A percentile compares a stretch with the other conserved stretches of the same genome.
Conservation (phyloP, 1,140 invertebrate species). For the Lutraria rhynchaena region DNA sequence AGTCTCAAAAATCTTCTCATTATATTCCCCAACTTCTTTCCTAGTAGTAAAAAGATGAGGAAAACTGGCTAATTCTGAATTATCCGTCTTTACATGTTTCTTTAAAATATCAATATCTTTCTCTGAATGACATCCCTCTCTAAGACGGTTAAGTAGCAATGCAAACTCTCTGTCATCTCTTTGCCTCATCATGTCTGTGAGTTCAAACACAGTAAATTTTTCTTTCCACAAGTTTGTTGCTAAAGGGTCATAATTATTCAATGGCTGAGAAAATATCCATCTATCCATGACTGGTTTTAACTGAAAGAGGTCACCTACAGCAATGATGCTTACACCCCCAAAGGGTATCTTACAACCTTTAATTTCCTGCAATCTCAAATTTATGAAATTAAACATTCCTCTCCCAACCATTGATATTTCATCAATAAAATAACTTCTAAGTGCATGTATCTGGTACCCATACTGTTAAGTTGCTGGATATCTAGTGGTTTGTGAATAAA, state of each 20-base stretch:
- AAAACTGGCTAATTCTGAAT: too few relatives aligned
- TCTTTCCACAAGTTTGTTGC: conserved; percentile 66
- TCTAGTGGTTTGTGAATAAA: conserved; percentile 32
- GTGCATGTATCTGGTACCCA: not conserved
- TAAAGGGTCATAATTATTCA: too few relatives aligned
- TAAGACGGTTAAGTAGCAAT: conserved; percentile 52
- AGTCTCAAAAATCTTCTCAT: too few relatives aligned
- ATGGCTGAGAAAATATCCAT: conserved; percentile 38
- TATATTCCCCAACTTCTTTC: too few relatives aligned
- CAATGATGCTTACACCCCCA: conserved; percentile 45
- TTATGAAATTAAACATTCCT: conserved; percentile 43
- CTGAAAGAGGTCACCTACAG: conserved; percentile 52
- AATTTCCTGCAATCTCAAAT: conserved; percentile 34
- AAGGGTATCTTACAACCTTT: conserved; percentile 13
- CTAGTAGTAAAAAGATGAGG: too few relatives aligned
- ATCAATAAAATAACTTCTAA: conserved; percentile 56
- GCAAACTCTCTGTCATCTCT: conserved; percentile 65
- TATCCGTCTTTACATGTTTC: not conserved
- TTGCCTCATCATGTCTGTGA: conserved; percentile 66
- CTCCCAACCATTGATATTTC: conserved; percentile 58
- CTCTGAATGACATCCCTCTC: conserved; percentile 51
- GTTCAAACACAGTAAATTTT: conserved; percentile 64
- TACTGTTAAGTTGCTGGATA: conserved; percentile 6
- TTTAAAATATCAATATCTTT: conserved; percentile 43
- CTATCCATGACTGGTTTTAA: conserved; percentile 45